Base-by-base conservation (phyloP, 2,888 invertebrate species). In the Thecocarcelia acutangulata region DNA sequence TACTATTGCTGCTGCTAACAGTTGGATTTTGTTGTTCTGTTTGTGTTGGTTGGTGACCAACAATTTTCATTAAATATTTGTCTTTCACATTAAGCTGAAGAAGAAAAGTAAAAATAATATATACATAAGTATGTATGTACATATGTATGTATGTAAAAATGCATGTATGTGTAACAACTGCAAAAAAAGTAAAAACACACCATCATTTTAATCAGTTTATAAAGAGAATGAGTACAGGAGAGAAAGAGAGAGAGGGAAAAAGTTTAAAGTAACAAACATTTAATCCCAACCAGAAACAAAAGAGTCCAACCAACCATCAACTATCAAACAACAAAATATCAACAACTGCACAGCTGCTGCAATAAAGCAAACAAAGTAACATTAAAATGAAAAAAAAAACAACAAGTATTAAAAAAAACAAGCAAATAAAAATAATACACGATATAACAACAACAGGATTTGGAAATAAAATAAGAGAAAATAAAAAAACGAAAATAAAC, bases 231-330 rank as follows among this genome's bases (percentile, higher is more conserved):
- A 24, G n/a, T 6, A 1, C 3, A 9, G 9, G 4, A 28, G 0
- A 17, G 0, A 28, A 4, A 19, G 0, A 28, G n/a, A n/a, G n/a
- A n/a, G n/a, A n/a, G n/a, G n/a, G n/a, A 15, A 37, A 37, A 19
- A 46, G 21, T n/a, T 54, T 42, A n/a, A 54, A 63, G 13, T 42
- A 59, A 66, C 33, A 59, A 46, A 40, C 50, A 64, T 77, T 63
- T 66, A 66, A 73, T 73, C 61, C 24, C 15, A 61, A 63, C 17
- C 64, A 52, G 58, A 28, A 44, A 33, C 13, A 24, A 63, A 58
- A 58, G 40, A 64, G 58, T n/a, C 4, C 50, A 52, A 50, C n/a
- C 52, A 63, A 46, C 73, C 63, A 69, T 74, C 73, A 80, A 80
- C 68, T 69, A 69, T 69, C 58, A 56, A 42, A 40, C 42, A 59